These are phyloP conservation scores for Acanthurus tractus DNA, from an alignment of 2,797 vertebrate species.

Conservation along the genomic window DNA sequence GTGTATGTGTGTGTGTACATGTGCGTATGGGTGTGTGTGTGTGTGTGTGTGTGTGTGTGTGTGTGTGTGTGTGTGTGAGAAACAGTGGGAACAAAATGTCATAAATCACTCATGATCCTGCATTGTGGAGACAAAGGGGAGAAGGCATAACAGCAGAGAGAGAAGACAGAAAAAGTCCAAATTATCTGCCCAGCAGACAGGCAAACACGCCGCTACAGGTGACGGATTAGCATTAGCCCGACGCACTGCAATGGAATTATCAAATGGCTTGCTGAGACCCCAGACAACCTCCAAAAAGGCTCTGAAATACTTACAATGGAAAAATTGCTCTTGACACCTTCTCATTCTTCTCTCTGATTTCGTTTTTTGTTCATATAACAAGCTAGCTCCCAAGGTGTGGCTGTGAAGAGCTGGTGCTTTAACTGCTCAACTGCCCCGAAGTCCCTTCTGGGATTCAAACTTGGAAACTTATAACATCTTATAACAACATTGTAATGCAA, in stretches of 20 bases:
- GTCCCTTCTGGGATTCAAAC: constrained; percentile 47
- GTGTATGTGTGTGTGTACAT: too few relatives aligned
- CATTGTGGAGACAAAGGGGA: constrained; percentile 64
- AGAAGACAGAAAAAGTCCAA: constrained; percentile 69
- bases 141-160: constrained; percentile 56
- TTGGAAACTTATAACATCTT: constrained; percentile 22
- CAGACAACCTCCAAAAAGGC: constrained; percentile 68
- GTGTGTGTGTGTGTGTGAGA: constrained; percentile 54
- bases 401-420: constrained; percentile 34
- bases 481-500: constrained; percentile 10
- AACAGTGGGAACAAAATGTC: constrained; percentile 80
- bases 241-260: constrained; percentile 71
- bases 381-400: constrained; percentile 29
- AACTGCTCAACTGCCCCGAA: constrained; percentile 46
- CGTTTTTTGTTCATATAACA: constrained; percentile 39
- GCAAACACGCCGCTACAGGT: constrained; percentile 72
- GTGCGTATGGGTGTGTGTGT: constrained; percentile 30
- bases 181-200: constrained; percentile 77
- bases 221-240: constrained; percentile 80
- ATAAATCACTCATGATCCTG: constrained; percentile 83
- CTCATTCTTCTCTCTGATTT: constrained; percentile 46
- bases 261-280: constrained; percentile 67
- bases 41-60: neutral
- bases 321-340: constrained; percentile 62
- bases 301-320: constrained; percentile 67